Base-by-base conservation (phyloP, 2,113 vertebrate genomes). In the Limanda limanda region DNA sequence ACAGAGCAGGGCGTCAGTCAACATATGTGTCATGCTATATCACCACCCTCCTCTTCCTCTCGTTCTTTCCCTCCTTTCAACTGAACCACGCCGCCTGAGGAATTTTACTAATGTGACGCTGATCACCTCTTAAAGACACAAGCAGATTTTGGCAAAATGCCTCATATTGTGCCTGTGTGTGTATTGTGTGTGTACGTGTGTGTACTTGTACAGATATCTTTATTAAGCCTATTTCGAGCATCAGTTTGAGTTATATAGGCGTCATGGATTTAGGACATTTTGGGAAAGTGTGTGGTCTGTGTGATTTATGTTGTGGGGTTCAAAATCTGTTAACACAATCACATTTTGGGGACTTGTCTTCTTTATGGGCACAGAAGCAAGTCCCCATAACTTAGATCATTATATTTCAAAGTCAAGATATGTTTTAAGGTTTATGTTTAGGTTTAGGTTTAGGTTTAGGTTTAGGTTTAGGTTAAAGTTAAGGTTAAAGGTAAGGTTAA, bases 1-100 rank as follows among this genome's bases (percentile, higher is more conserved):
- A 82, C 54, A 68, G 45, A 66, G 31, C 40, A 68, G 67, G 23
- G 40, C 74, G 76, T 35, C 40, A 74, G 8, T 81, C 21, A 66
- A 71, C 57, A 65, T 59, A 7, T 56, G 35, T 47, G 8, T 74
- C 71, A 59, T 0, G 48, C 6, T 55, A 71, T 40, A 42, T 68
- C 15, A 60, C 68, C 56, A 13, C 13, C n/a, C 5, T 45, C 25
- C 40, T 20, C 20, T 57, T 13, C 60, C 23, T 48, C 18, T 35
- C 20, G 24, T 58, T 63, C 3, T 73, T 17, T 24, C 74, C 15
- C 47, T 35, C 7, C 25, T 73, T 67, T 74, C 4, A 70, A 5
- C 10, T 48, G 6, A 76, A 62, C n/a, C 15, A 63, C n/a, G 10
- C 40, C 1, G 37, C 35, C 59, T 21, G 20, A 24, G 21, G 35